Percentiles rank a stretch among this genome's conserved stretches.
These are phyloP conservation scores for Maniola hyperantus DNA, from an alignment of 2,888 invertebrate species.

Conservation along the genomic window DNA sequence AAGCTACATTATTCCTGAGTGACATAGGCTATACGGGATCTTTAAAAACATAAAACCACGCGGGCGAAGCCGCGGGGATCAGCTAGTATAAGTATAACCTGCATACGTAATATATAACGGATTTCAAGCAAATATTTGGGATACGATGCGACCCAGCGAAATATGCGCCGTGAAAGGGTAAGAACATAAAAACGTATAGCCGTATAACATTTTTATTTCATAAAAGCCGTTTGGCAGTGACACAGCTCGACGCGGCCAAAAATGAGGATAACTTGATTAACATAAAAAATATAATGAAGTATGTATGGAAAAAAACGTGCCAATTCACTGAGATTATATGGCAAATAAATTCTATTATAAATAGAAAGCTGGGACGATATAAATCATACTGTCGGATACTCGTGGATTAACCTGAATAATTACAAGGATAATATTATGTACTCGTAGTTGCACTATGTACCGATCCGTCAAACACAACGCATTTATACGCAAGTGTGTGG, in stretches of 20 bases:
- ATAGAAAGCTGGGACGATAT: no score
- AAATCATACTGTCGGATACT: constrained; percentile 1
- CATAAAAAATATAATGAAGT: constrained; percentile 15
- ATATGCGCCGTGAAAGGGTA: background rate
- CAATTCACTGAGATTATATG: constrained; percentile 9
- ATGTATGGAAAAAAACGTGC: constrained; percentile 5
- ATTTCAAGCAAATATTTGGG: background rate
- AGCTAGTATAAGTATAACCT: no score
- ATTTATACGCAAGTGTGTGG: no score
- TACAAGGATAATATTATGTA: background rate
- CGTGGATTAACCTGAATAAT: background rate
- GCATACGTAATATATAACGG: background rate
- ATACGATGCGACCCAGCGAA: background rate
- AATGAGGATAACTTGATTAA: constrained; percentile 18
- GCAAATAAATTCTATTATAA: background rate
- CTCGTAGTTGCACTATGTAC: background rate
- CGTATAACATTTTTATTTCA: constrained; percentile 14
- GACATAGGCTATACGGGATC: no score
- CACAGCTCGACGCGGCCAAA: constrained; percentile 12
- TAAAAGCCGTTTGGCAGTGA: constrained; percentile 19
- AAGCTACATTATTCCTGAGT: no score
- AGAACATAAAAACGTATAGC: constrained; percentile 7
- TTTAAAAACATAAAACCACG: no score
- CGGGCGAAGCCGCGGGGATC: no score
- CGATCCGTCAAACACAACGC: no score